Base-by-base conservation (phyloP, 2,797 vertebrate species). In the Pelobates cultripes region DNA sequence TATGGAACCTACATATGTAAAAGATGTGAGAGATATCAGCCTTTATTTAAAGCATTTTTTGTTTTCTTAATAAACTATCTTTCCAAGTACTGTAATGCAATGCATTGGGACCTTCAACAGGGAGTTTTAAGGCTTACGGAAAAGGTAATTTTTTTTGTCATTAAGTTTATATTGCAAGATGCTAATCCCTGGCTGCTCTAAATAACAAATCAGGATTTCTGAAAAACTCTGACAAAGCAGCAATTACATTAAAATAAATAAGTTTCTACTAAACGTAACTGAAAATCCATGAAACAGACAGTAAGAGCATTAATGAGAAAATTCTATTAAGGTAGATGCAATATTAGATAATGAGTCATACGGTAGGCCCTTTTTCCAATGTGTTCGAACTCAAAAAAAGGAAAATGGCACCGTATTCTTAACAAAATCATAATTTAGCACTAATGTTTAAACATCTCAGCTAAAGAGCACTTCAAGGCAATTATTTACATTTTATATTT, bases 231-330 rank as follows among this genome's bases (percentile, higher is more conserved):
- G 77, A 60, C 53, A 78, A 60, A 69, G 70, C 57, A 73, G 70
- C 70, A 83, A 78, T 83, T 74, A 78, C 80, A 82, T 78, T 87
- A 88, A 75, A 75, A 77, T 78, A 89, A 84, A 77, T 17, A 86
- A 43, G 78, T 87, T 84, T 82, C 76, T 85, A 0, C 2, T 81
- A 78, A 75, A 6, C 1, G 82, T 87, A 90, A 88, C 75, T 87
- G 87, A 87, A 84, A 61, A 74, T 68, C 43, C 51, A 67, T 68
- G 28, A 57, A 60, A 78, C 44, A 57, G 44, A 71, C 79, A 70
- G 71, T 28, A 68, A 75, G 75, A 66, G 44, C 55, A 76, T 75
- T 81, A 81, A 70, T 64, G 14, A 47, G 42, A 67, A 12, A 80
- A 80, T 68, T 42, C 42, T 74, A 57, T 69, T 66, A 70, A 70